Conservation (phyloP, 2,113 vertebrate genomes). For the Neodontobutis hainanensis region DNA sequence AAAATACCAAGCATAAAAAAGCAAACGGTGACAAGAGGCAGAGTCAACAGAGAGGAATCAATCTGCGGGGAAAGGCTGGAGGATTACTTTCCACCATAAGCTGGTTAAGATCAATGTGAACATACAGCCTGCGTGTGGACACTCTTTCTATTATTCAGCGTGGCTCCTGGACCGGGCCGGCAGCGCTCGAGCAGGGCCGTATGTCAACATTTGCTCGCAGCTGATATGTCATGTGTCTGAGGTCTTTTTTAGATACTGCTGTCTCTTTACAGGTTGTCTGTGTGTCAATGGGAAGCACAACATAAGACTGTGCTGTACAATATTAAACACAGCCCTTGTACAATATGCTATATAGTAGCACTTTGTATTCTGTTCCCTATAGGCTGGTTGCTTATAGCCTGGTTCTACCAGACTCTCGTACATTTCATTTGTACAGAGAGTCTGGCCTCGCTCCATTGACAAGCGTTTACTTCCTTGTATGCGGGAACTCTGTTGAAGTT, state of each 20-base stretch:
- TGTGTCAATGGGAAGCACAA: slow-evolving; percentile 17
- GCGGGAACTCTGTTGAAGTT: no score
- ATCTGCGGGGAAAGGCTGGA: slow-evolving; percentile 51
- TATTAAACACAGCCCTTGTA: slow-evolving; percentile 1
- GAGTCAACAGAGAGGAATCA: slow-evolving; percentile 60
- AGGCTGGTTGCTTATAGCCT: not conserved
- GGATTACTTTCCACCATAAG: slow-evolving; percentile 64
- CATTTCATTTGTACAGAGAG: no score
- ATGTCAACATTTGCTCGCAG: slow-evolving; percentile 55
- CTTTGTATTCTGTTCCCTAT: slow-evolving; percentile 3
- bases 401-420: no score
- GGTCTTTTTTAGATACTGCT: slow-evolving; percentile 18
- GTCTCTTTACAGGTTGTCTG: slow-evolving; percentile 38
- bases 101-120: slow-evolving; percentile 60
- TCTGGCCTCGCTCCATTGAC: no score
- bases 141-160: slow-evolving; percentile 55
- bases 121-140: slow-evolving; percentile 19
- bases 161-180: slow-evolving; percentile 27
- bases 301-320: not conserved
- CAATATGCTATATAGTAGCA: not conserved
- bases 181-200: slow-evolving; percentile 18
- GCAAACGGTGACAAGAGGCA: slow-evolving; percentile 45
- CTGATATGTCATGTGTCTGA: slow-evolving; percentile 34
- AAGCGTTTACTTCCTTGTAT: no score
- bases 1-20: slow-evolving; percentile 55